These are phyloP conservation scores for Mus spicilegus DNA, from an alignment of 2,113 vertebrate species.

Conservation along the genomic window DNA sequence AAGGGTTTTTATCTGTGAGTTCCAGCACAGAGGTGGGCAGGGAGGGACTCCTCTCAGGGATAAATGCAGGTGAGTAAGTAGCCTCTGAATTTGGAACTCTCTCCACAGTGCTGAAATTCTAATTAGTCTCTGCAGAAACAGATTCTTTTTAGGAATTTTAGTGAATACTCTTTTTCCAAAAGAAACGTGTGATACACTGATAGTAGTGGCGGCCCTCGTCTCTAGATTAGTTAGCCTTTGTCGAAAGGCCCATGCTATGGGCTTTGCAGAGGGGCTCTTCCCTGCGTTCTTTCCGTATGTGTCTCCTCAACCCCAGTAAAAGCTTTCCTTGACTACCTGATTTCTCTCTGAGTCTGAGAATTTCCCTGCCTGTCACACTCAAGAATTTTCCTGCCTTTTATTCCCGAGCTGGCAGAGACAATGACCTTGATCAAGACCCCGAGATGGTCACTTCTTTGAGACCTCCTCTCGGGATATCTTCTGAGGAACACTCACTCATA, in stretches of 20 bases:
- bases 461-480: not conserved
- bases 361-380: not conserved
- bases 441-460: not conserved
- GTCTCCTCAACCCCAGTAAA: not conserved
- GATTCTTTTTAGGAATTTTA: not conserved
- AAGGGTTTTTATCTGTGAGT: not conserved
- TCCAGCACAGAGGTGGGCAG: not conserved
- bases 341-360: not conserved
- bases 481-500: not conserved
- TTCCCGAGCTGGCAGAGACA: not conserved
- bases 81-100: too few species aligned
- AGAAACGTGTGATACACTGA: not conserved
- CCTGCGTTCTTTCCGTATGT: not conserved
- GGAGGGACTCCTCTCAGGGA: not conserved
- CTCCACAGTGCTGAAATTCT: not conserved
- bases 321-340: not conserved
- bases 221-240: not conserved
- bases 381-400: not conserved
- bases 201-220: not conserved
- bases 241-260: not conserved
- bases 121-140: not conserved
- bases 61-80: not conserved
- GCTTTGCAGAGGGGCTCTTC: not conserved
- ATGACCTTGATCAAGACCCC: not conserved
- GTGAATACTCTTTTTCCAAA: constrained; percentile 28